Base-by-base conservation (phyloP, 2,113 vertebrate genomes). In the Tachysurus vachellii region DNA sequence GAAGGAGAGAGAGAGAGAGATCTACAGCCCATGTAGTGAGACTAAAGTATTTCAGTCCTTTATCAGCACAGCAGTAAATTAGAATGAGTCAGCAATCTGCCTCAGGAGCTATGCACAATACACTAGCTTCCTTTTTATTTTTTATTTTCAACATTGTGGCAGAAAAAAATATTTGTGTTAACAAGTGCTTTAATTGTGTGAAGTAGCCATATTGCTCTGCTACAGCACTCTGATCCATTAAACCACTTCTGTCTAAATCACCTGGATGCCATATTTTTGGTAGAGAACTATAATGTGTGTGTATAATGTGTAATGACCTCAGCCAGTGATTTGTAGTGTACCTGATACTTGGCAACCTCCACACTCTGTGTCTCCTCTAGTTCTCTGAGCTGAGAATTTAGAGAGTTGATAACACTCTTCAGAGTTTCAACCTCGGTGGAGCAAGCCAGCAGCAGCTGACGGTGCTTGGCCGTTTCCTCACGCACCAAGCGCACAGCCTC, bases 391-490 rank as follows among this genome's bases (percentile, higher is more conserved):
- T 96, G 96, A 85, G 93, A 94, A 62, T 95, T 94, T 5, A 97
- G 91, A 2, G 95, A 95, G 44, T 96, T 92, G 86, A 96, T 96
- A 90, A 95, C 93, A n/a, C 93, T 96, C 21, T 93, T 91, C 53
- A 97, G 92, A 42, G 94, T 93, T 59, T 97, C 96, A 5, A 97
- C 94, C 93, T 96, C 96, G 0, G 95, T 93, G 0, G 95, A 95
- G 68, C 95, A 94, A 47, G 95, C 92, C 86, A 95, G 95, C 10
- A 97, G 95, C 89, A 95, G 91, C 44, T 94, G 89, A 73, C 96
- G 94, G 92, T 97, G 97, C 88, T 96, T 96, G 68, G 93, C 91
- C 4, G 96, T 96, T 94, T 97, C 96, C 86, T 96, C 95, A 6
- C 96, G 95, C 89, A 96, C 94, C 90, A 94, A 93, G 36, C 95